Base-by-base conservation (phyloP, 2,797 vertebrate species). In the Pangasius larnaudii region DNA sequence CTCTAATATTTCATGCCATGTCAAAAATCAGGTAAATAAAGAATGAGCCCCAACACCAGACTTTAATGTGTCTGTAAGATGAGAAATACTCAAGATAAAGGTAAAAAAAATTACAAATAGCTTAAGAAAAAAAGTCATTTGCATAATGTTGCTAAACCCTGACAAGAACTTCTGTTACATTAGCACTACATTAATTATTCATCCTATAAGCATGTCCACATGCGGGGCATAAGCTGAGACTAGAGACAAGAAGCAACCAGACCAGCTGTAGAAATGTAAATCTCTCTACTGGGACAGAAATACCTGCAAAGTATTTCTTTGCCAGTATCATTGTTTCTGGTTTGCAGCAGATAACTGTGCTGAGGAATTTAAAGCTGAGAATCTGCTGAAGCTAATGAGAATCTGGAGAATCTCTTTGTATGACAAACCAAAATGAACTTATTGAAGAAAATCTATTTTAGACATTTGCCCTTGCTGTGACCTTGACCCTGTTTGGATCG, bases 1-100 rank as follows among this genome's bases (percentile, higher is more conserved):
- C 78, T 49, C 85, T 86, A 72, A 75, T 82, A 82, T 49, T 83
- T 86, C 46, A 89, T 56, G 59, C 46, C 33, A 53, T 77, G 84
- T 74, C 67, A 83, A 89, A 82, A 53, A 75, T 11, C 18, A 83
- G 46, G 58, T 71, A 61, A 81, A 61, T 81, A 81, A 81, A 79
- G 51, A 59, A 85, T 74, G 27, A 81, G 63, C 65, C 51, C 19
- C 36, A 14, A 80, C 33, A 19, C 22, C 56, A 36, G 5, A 10
- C 3, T 65, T 42, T 74, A 39, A 82, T 53, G 42, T 58, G 30
- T 39, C 13, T 4, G 19, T 56, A 36, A 49, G 61, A n/a, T 46
- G 36, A 83, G n/a, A 65, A 33, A 11, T 49, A n/a, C 80, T 9
- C 13, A 9, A 63, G 33, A 24, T 36, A 16, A 36, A 56, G 9